Conservation (phyloP, 2,797 vertebrate genomes). For the Falco columbarius region DNA sequence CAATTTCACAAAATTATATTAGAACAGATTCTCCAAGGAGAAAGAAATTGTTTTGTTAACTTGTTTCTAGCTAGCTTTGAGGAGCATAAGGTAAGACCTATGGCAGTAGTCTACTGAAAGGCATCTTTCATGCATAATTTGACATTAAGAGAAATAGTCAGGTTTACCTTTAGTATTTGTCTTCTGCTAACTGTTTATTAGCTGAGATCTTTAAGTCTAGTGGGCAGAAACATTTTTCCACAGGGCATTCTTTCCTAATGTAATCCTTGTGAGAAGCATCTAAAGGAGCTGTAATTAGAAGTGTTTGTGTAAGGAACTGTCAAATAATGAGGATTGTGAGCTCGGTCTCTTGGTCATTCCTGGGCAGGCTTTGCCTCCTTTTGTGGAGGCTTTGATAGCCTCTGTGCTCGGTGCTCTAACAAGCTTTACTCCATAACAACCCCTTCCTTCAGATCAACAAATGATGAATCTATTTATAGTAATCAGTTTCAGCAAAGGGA, state of each 20-base stretch:
- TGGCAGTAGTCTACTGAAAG: background rate
- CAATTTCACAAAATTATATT: background rate
- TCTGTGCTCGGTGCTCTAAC: background rate
- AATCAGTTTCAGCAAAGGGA: background rate
- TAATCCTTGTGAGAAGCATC: background rate
- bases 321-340: background rate
- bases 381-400: background rate
- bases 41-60: background rate
- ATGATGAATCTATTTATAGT: background rate
- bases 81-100: background rate
- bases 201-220: background rate
- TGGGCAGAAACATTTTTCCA: background rate
- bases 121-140: background rate
- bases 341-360: background rate
- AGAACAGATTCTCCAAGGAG: background rate
- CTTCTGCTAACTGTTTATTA: background rate
- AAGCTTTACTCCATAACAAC: background rate
- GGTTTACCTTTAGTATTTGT: background rate
- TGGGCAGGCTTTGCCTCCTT: background rate
- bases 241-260: background rate
- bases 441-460: background rate
- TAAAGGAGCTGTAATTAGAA: background rate
- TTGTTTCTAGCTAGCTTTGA: background rate
- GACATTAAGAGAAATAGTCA: background rate
- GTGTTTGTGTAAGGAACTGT: background rate